Percentiles rank a stretch among this genome's conserved stretches.
These are phyloP conservation scores for Tineola bisselliella DNA, from an alignment of 2,888 invertebrate genomes.

Conservation along the genomic window DNA sequence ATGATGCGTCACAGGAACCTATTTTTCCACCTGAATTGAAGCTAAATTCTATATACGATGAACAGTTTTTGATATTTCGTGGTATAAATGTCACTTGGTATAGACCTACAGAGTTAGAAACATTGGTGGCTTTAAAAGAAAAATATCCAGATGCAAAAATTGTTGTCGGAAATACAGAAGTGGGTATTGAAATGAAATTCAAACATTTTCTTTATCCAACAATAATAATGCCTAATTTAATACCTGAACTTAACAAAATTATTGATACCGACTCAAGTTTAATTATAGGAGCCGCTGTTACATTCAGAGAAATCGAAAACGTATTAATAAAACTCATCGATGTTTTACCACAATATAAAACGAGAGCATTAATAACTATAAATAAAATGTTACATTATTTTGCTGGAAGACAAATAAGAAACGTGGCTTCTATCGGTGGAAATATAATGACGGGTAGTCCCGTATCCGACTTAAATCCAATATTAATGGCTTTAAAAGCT, in stretches of 20 bases:
- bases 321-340: conserved; percentile 64
- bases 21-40: conserved; percentile 92
- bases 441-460: conserved; percentile 96
- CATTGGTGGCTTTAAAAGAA: conserved; percentile 75
- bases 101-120: conserved; percentile 73
- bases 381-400: conserved; percentile 92
- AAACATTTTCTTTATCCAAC: conserved; percentile 83
- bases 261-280: conserved; percentile 65
- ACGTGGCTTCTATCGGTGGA: conserved; percentile 91
- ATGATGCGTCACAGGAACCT: conserved; percentile 85
- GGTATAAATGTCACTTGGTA: conserved; percentile 78
- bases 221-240: conserved; percentile 75
- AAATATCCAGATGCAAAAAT: conserved; percentile 76
- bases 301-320: conserved; percentile 76
- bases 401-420: conserved; percentile 94
- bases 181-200: conserved; percentile 91
- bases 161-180: conserved; percentile 91
- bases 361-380: conserved; percentile 73
- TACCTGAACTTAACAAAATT: conserved; percentile 75
- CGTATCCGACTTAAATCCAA: conserved; percentile 94
- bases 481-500: conserved; percentile 82
- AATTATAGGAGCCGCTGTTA: conserved; percentile 81
- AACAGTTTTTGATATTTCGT: conserved; percentile 69
- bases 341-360: conserved; percentile 57
- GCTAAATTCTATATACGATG: conserved; percentile 71